Base-by-base conservation (phyloP, 2,888 invertebrate genomes). In the Euplagia quadripunctaria region DNA sequence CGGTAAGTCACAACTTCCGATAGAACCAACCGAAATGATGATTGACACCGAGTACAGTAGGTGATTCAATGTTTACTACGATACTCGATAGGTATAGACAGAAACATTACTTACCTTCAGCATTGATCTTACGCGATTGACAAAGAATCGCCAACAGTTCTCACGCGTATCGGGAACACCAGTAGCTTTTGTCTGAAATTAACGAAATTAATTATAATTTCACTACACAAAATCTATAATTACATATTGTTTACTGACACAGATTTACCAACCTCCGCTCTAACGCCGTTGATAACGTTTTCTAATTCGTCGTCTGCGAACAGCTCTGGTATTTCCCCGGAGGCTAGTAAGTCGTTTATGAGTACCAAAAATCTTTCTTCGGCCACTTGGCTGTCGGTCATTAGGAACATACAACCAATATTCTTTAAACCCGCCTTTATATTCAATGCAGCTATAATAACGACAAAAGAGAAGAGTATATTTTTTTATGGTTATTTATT, bases 131-230 rank as follows among this genome's bases (percentile, higher is more conserved):
- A 99, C 99, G 86, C 98, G 97, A 82, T 99, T 98, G 82, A 99
- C 98, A 90, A 99, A 99, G 94, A 98, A 99, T 89, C 97, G 97
- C 99, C 99, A 99, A 89, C 99, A 99, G 89, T 99, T 99, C 90
- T 99, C 99, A 75, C 97, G 96, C 0, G 98, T 98, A 87, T 99
- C 99, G 73, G 97, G 96, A 75, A 98, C 95, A 1, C 99, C 99
- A 1, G 97, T 94, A 63, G 98, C 97, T 93, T 98, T 98, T 0
- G 98, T 97, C 97, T 97, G 75, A 86, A 84, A 67, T 76, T 42
- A 67, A 74, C 11, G 11, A 64, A 66, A 64, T 51, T 1, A 49
- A 42, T 12, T 58, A 58, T n/a, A n/a, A 20, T 11, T 31, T 20
- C 7, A 20, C n/a, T 5, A n/a, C 20, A 20, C 12, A n/a, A 1